These are phyloP conservation scores for Pampus argenteus DNA, from an alignment of 2,797 vertebrate species.

Conservation along the genomic window DNA sequence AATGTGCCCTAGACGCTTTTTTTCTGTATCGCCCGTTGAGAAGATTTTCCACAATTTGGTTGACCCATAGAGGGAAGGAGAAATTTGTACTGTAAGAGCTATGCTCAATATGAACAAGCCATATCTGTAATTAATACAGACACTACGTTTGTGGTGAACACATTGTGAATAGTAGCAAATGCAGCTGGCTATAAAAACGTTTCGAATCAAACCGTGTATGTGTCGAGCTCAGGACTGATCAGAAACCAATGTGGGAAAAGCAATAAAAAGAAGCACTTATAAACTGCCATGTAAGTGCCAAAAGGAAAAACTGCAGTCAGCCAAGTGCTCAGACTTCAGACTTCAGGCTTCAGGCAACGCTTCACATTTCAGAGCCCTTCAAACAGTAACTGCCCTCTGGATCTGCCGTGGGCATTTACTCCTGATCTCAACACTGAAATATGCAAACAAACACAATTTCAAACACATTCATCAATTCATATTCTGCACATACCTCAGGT, in stretches of 20 bases:
- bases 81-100: too few species aligned
- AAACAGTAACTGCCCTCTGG: slow-evolving; percentile 61
- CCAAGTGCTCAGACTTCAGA: slow-evolving; percentile 36
- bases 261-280: slow-evolving; percentile 10
- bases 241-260: slow-evolving; percentile 1
- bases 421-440: slow-evolving; percentile 31
- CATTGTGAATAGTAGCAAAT: neutral
- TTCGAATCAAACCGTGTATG: neutral
- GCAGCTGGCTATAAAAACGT: too few species aligned
- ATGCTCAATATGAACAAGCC: neutral
- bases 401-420: slow-evolving; percentile 51
- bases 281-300: neutral
- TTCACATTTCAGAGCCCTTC: slow-evolving; percentile 61
- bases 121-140: neutral
- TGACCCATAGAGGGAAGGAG: neutral
- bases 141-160: neutral
- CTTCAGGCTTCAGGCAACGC: slow-evolving; percentile 47
- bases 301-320: slow-evolving; percentile 28
- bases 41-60: neutral
- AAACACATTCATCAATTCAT: neutral
- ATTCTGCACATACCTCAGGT: slow-evolving; percentile 1
- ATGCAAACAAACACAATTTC: slow-evolving; percentile 52
- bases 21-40: neutral
- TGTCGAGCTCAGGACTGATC: neutral
- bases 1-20: neutral